phyloP scores from a whole-genome alignment of 2,888 invertebrate species.

The Drosophila macrospina region DNA sequence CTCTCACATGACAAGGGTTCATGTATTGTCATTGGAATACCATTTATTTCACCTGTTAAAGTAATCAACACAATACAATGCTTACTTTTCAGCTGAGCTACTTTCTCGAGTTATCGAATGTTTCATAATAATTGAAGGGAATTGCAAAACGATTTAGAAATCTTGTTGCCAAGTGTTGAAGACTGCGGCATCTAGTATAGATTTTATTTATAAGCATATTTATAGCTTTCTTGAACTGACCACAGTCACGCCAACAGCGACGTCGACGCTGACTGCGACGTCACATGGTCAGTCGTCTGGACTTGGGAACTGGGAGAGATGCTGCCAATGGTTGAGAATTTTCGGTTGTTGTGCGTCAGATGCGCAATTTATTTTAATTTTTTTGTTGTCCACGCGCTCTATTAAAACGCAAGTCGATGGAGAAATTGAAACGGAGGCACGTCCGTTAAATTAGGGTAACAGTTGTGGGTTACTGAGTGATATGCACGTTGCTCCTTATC shows the following conservation, averaged over 20 bases:
- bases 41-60: conserved; percentile 27
- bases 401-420: conserved; percentile 11
- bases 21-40: conserved; percentile 7
- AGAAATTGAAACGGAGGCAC: conserved; percentile 62
- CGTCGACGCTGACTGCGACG: conserved; percentile 29
- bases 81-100: conserved; percentile 18
- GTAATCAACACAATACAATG: conserved; percentile 19
- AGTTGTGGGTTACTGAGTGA: conserved; percentile 28
- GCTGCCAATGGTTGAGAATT: conserved; percentile 16
- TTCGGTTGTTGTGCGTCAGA: conserved; percentile 53
- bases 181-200: conserved; percentile 14
- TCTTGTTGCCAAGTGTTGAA: conserved; percentile 63
- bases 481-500: conserved; percentile 67
- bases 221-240: conserved; percentile 63
- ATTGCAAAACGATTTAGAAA: conserved; percentile 39
- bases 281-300: conserved; percentile 43
- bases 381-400: conserved; percentile 63
- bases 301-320: conserved; percentile 15
- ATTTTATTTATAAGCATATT: conserved; percentile 23
- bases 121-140: conserved; percentile 57
- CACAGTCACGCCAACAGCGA: conserved; percentile 58
- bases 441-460: conserved; percentile 62
- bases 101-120: conserved; percentile 48
- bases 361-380: conserved; percentile 68
- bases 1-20: conserved; percentile 23